phyloP scores from a whole-genome alignment of 2,888 invertebrate genomes.

The Callosobruchus maculatus region DNA sequence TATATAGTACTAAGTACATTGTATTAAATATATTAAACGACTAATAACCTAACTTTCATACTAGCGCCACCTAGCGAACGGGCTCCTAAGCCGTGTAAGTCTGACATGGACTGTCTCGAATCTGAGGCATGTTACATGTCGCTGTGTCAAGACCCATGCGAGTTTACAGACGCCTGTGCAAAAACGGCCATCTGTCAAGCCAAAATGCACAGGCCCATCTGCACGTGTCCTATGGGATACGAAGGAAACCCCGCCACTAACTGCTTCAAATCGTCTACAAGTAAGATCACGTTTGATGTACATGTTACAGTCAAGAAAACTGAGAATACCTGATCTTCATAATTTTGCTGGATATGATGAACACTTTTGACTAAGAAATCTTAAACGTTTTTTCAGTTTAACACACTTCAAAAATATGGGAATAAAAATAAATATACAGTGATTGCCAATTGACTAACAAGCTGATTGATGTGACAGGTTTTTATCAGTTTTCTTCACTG shows the following conservation, averaged over 20 bases:
- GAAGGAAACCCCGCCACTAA: conserved; percentile 79
- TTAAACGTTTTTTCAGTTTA: too few relatives aligned
- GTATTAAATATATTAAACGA: conserved; percentile 18
- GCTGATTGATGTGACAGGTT: not conserved
- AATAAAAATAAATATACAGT: not conserved
- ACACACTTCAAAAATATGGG: too few relatives aligned
- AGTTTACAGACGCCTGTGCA: conserved; percentile 74
- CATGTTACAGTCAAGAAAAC: not conserved
- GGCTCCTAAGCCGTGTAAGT: conserved; percentile 75
- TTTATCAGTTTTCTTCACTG: conserved; percentile 7
- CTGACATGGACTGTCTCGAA: conserved; percentile 80
- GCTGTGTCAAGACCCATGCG: conserved; percentile 78
- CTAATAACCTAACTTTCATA: conserved; percentile 30
- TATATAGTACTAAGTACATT: not conserved
- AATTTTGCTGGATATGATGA: not conserved
- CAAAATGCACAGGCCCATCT: conserved; percentile 79
- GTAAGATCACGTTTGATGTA: conserved; percentile 56
- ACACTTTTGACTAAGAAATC: too few relatives aligned
- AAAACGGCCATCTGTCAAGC: conserved; percentile 73
- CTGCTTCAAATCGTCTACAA: conserved; percentile 71
- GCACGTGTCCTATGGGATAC: conserved; percentile 75
- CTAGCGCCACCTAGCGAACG: conserved; percentile 69
- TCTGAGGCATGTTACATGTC: conserved; percentile 81
- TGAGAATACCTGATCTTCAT: not conserved
- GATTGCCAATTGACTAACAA: not conserved